Evolutionary conservation across 1,140 invertebrate genomes (phyloP).

Genomic region (Stegodyphus mimosarum): DNA sequence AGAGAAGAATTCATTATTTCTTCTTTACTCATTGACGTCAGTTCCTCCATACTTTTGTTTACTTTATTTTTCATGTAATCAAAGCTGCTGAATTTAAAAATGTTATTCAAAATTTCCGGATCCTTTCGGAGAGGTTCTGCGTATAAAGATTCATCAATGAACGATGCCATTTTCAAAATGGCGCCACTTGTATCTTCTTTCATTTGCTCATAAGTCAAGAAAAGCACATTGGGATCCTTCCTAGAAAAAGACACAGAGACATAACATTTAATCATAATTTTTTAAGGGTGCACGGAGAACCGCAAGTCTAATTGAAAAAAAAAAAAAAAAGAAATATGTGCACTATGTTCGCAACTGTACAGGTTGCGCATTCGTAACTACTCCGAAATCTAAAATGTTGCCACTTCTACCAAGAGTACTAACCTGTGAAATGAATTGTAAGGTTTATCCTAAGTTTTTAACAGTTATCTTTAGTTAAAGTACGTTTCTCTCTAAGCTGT

Average conservation of each 20-base stretch:
- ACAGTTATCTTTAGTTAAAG: too few relatives aligned
- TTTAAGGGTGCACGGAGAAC: too few relatives aligned
- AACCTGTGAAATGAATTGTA: too few relatives aligned
- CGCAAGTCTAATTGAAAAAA: too few relatives aligned
- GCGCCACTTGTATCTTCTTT: slow-evolving; percentile 25
- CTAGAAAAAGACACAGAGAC: slow-evolving; percentile 17
- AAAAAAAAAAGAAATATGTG: too few relatives aligned
- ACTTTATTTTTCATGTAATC: slow-evolving; percentile 20
- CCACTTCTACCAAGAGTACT: too few relatives aligned
- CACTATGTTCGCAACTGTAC: too few relatives aligned
- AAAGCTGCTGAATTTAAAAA: slow-evolving; percentile 34
- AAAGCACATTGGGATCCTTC: slow-evolving; percentile 66
- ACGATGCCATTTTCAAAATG: slow-evolving; percentile 58
- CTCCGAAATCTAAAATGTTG: too few relatives aligned
- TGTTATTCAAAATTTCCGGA: slow-evolving; percentile 11
- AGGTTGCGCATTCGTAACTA: too few relatives aligned
- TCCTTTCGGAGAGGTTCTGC: slow-evolving; percentile 32
- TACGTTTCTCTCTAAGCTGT: too few relatives aligned
- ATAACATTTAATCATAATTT: too few relatives aligned
- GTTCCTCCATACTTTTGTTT: not conserved
- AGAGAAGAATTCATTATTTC: not conserved
- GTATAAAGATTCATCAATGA: slow-evolving; percentile 40
- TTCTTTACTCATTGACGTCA: slow-evolving; percentile 2
- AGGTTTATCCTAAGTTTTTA: too few relatives aligned
- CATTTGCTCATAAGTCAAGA: slow-evolving; percentile 65